Evolutionary conservation across 2,888 invertebrate genomes (phyloP).

Genomic region (Pocota personata): DNA sequence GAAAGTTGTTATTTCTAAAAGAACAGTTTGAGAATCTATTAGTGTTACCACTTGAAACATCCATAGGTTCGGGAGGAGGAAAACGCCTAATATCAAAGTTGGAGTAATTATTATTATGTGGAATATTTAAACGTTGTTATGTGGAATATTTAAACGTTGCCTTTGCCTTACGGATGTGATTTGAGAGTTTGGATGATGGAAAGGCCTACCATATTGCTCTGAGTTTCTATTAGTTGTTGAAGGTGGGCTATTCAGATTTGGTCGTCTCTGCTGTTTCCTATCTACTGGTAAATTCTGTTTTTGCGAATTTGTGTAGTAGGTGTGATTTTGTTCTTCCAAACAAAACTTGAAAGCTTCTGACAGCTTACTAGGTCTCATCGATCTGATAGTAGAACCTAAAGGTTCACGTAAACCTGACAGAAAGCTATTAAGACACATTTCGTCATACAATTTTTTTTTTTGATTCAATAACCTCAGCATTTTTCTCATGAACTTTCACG

Average conservation of each 20-base stretch:
- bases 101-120: neutral
- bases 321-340: conserved; percentile 63
- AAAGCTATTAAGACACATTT: conserved; percentile 73
- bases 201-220: neutral
- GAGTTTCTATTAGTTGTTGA: neutral
- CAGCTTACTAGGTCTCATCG: conserved; percentile 69
- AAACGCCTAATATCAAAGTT: neutral
- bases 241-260: neutral
- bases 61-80: conserved; percentile 6
- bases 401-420: conserved; percentile 69
- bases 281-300: neutral
- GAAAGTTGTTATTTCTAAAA: neutral
- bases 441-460: conserved; percentile 59
- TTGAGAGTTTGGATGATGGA: neutral
- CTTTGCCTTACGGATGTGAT: neutral
- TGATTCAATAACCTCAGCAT: conserved; percentile 44
- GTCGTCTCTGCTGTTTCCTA: neutral
- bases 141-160: neutral
- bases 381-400: conserved; percentile 70
- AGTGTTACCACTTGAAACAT: conserved; percentile 8
- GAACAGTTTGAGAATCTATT: neutral
- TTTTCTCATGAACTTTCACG: conserved; percentile 46
- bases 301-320: conserved; percentile 18
- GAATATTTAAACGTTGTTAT: neutral
- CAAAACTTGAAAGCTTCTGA: conserved; percentile 32